These are phyloP conservation scores for Monopterus albus DNA, from an alignment of 2,113 vertebrate species.

Conservation along the genomic window DNA sequence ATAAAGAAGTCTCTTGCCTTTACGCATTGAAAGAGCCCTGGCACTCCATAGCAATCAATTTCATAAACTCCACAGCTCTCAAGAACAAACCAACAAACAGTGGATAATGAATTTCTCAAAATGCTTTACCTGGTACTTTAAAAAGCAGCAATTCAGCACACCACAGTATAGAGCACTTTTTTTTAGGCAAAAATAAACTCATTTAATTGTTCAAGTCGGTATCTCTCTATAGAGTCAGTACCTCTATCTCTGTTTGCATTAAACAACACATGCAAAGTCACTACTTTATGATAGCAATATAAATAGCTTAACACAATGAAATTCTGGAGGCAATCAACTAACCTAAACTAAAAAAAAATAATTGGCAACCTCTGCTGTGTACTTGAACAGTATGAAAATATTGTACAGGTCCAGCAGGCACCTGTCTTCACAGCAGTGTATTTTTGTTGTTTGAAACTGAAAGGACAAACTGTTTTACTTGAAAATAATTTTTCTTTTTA, in stretches of 20 bases:
- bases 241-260: neutral
- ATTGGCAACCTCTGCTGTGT: conserved; percentile 18
- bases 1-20: neutral
- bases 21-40: neutral
- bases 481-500: conserved; percentile 68
- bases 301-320: neutral
- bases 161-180: neutral
- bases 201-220: neutral
- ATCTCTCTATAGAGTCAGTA: neutral
- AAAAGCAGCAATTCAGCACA: neutral
- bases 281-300: neutral
- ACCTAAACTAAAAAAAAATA: conserved; percentile 19
- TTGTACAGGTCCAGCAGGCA: conserved; percentile 8
- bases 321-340: neutral
- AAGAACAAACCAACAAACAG: neutral
- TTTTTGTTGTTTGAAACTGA: conserved; percentile 49
- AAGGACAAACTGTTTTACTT: conserved; percentile 70
- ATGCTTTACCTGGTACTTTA: neutral
- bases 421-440: conserved; percentile 15
- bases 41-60: neutral
- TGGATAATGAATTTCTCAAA: conserved; percentile 17
- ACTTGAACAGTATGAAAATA: conserved; percentile 7
- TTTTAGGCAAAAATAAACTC: neutral
- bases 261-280: neutral
- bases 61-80: no score